Base-by-base conservation (phyloP, 2,113 vertebrate genomes). In the Abramis brama region DNA sequence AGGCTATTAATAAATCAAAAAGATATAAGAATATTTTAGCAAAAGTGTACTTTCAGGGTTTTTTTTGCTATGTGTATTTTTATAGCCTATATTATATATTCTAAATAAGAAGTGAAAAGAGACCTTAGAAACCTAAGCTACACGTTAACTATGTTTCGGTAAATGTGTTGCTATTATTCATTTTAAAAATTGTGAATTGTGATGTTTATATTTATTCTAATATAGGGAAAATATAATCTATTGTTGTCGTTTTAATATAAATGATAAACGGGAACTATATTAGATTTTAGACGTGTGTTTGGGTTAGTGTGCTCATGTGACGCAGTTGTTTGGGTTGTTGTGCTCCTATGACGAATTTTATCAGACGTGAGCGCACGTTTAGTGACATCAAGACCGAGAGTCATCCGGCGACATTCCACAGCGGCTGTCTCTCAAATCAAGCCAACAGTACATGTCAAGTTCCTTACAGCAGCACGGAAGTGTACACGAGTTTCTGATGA, bases 351-450 rank as follows among this genome's bases (percentile, higher is more conserved):
- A 43, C 5, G 36, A 43, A 36, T 71, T 39, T 43, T 11, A 70
- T 70, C 33, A 39, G 23, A 60, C 66, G 27, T 17, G 15, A 50
- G 3, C 45, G 73, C 73, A 30, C 47, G 21, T 70, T 23, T 9
- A 2, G 15, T 87, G 86, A 89, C 86, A 77, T 8, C 89, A 82
- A 45, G 87, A 86, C 91, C 91, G 91, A 89, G 94, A 94, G 92
- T 93, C 83, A 88, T 91, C 88, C 76, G 45, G 91, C 93, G 77
- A 86, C 92, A 92, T 92, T 91, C 78, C 89, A 90, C 2, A 73
- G 84, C 70, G 15, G 52, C 17, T 6, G 52, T 2, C 15, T 2
- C 59, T 43, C 39, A 43, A 77, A 4, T 77, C 55, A 85, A 86
- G 82, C 84, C 66, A 88, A 8, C 23, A 30, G 21, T 17, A 47